Conservation (phyloP, 2,888 invertebrate genomes). For the Sphaerophoria taeniata region DNA sequence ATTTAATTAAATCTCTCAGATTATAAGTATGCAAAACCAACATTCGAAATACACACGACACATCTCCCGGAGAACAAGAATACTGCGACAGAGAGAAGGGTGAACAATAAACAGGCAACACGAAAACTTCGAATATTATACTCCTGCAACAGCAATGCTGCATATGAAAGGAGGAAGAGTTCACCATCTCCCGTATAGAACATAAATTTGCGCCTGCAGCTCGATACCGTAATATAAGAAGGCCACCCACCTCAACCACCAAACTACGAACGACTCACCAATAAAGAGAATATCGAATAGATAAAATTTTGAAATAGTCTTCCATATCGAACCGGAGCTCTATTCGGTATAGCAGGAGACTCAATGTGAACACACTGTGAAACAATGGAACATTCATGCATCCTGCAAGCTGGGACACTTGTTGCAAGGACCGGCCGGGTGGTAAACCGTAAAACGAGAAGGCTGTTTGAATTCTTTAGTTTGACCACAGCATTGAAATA, state of each 20-base stretch:
- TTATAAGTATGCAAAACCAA: conserved; percentile 54
- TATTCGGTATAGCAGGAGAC: not conserved
- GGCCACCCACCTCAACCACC: no score
- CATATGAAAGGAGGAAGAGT: not conserved
- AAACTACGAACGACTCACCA: not conserved
- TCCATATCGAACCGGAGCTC: conserved; percentile 13
- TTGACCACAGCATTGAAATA: conserved; percentile 35
- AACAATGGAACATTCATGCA: conserved; percentile 28
- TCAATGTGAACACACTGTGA: conserved; percentile 25
- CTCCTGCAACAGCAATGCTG: not conserved
- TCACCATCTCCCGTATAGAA: not conserved
- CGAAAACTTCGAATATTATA: not conserved
- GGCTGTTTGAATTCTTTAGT: conserved; percentile 7
- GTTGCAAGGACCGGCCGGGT: conserved; percentile 50
- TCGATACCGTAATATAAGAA: not conserved
- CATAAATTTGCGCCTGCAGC: not conserved
- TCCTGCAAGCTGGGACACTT: conserved; percentile 40
- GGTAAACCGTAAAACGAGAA: conserved; percentile 17
- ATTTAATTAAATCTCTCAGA: conserved; percentile 71
- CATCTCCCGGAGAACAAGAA: not conserved
- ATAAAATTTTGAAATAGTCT: conserved; percentile 40
- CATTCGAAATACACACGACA: conserved; percentile 17
- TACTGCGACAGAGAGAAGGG: not conserved
- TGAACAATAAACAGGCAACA: not conserved
- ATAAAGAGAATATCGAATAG: conserved; percentile 50